Conservation (phyloP, 2,113 vertebrate species). For the Coreoperca whiteheadi region DNA sequence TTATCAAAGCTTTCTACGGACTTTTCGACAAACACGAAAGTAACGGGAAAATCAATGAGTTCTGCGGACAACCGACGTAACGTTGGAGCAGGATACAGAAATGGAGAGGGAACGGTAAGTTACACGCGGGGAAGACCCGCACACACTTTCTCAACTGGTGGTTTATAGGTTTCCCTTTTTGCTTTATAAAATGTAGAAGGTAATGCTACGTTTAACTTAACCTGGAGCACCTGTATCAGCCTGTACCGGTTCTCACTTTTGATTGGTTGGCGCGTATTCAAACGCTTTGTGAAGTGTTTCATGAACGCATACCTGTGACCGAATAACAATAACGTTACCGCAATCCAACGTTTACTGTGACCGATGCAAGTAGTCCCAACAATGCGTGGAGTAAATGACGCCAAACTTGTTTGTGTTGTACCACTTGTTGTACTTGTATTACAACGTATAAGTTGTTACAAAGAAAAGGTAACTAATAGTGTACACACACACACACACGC, state of each 20-base stretch:
- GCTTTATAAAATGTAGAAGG: not conserved
- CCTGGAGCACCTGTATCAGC: too few relatives aligned
- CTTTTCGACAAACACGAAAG: not conserved
- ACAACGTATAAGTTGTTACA: too few relatives aligned
- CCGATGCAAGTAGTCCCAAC: conserved; percentile 25
- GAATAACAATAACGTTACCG: not conserved
- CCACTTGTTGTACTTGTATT: too few relatives aligned
- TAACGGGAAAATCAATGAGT: conserved; percentile 61
- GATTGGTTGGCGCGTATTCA: conserved; percentile 24
- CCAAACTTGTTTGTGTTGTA: not conserved
- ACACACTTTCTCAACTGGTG: not conserved
- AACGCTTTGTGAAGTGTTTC: not conserved
- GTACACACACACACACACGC: rapidly evolving
- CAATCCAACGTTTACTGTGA: not conserved
- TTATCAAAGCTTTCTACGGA: not conserved
- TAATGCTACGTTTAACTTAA: not conserved
- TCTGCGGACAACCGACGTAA: conserved; percentile 52
- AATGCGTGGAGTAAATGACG: not conserved
- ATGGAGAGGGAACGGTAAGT: conserved; percentile 69
- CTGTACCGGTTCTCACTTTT: not conserved
- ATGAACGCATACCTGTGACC: not conserved
- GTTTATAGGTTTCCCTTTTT: not conserved
- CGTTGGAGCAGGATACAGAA: conserved; percentile 22
- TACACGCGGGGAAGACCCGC: not conserved
- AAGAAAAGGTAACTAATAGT: not conserved